Evolutionary conservation across 2,797 vertebrate genomes (phyloP).

Genomic region (Falco novaeseelandiae): DNA sequence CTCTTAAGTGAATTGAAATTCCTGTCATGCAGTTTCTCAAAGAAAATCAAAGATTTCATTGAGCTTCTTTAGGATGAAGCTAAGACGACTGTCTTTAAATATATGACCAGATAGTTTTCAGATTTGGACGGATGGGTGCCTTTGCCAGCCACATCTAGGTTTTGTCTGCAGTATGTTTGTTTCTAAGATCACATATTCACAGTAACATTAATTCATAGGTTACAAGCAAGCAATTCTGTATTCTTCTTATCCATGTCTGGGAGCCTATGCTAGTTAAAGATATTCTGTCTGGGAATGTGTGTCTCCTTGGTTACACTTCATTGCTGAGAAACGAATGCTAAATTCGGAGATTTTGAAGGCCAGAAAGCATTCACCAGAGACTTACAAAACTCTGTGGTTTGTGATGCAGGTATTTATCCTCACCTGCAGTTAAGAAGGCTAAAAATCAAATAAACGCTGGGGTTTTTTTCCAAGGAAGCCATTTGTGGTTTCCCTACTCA

Average conservation of each 20-base stretch:
- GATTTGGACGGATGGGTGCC: background rate
- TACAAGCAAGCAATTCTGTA: background rate
- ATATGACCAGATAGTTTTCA: background rate
- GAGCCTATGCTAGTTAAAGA: background rate
- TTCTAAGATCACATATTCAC: background rate
- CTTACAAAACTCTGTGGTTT: background rate
- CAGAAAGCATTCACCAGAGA: background rate
- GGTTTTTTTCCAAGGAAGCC: fast-evolving
- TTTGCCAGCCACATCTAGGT: background rate
- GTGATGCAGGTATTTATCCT: background rate
- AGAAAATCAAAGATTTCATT: background rate
- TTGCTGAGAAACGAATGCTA: conserved; percentile 6
- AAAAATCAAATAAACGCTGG: background rate
- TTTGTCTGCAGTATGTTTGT: background rate
- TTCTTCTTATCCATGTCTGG: background rate
- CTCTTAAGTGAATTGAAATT: background rate
- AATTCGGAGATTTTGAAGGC: conserved; percentile 22
- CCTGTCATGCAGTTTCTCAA: conserved; percentile 6
- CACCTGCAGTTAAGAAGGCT: background rate
- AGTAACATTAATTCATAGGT: background rate
- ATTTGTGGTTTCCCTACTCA: background rate
- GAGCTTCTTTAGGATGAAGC: background rate
- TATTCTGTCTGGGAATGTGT: background rate
- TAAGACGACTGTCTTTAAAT: background rate
- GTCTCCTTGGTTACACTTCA: conserved; percentile 19